Evolutionary conservation across 2,888 invertebrate genomes (phyloP).

Genomic region (Xylota sylvarum): DNA sequence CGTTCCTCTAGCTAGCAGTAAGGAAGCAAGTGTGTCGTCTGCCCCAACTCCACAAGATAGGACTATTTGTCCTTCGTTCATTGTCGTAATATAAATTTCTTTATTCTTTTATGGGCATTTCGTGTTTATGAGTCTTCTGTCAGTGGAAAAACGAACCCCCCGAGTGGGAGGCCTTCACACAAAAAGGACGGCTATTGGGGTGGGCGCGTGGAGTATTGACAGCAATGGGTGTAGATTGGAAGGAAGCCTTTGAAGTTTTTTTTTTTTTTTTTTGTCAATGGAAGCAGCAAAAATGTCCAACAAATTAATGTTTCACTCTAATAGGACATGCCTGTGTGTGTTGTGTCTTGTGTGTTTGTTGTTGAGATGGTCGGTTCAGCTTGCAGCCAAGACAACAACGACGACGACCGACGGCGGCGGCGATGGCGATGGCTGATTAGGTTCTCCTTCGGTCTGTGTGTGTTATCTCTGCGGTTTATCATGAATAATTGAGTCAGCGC

Average conservation of each 20-base stretch:
- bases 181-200: conserved; percentile 1
- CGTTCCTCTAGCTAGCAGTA: conserved; percentile 12
- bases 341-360: conserved; percentile 6
- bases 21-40: conserved; percentile 27
- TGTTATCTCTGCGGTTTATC: conserved; percentile 55
- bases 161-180: conserved; percentile 2
- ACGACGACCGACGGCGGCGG: not conserved
- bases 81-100: conserved; percentile 54
- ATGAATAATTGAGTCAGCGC: conserved; percentile 58
- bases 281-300: conserved; percentile 47
- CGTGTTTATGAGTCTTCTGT: conserved; percentile 62
- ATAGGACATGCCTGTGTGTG: conserved; percentile 4
- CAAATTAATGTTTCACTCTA: conserved; percentile 46
- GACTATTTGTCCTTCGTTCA: conserved; percentile 52
- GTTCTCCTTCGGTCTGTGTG: conserved; percentile 6
- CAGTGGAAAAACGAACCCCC: conserved; percentile 8
- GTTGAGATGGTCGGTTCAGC: conserved; percentile 2
- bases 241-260: conserved; percentile 55
- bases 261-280: conserved; percentile 26
- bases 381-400: conserved; percentile 5
- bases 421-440: conserved; percentile 19
- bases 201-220: conserved; percentile 1
- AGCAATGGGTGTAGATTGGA: not conserved
- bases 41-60: conserved; percentile 5
- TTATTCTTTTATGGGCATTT: conserved; percentile 60